A percentile compares a stretch with the other conserved stretches of the same genome.
Conservation (phyloP, 2,888 invertebrate genomes). For the Beris chalybata region DNA sequence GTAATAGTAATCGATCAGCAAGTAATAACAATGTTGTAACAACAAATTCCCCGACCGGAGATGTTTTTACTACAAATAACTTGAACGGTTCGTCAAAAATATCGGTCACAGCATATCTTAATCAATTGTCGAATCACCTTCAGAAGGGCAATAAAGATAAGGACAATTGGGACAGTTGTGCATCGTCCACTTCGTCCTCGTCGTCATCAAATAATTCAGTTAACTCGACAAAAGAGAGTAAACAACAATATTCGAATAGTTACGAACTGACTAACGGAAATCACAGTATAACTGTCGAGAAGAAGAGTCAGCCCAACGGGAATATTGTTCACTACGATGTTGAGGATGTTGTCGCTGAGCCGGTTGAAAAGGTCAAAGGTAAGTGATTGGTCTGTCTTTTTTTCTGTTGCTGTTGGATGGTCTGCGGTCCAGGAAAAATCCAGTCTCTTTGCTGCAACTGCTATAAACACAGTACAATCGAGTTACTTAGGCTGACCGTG, state of each 20-base stretch:
- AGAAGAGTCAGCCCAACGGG: slow-evolving; percentile 47
- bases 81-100: background rate
- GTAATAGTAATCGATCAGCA: slow-evolving; percentile 12
- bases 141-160: slow-evolving; percentile 30
- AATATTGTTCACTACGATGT: slow-evolving; percentile 49
- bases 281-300: slow-evolving; percentile 6
- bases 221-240: slow-evolving; percentile 25
- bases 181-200: slow-evolving; percentile 28
- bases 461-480: no score
- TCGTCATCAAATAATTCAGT: slow-evolving; percentile 32
- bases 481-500: no score
- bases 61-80: background rate
- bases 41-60: background rate
- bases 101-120: slow-evolving; percentile 15
- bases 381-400: slow-evolving; percentile 3
- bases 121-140: slow-evolving; percentile 23
- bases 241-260: slow-evolving; percentile 7
- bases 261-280: slow-evolving; percentile 28
- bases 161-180: slow-evolving; percentile 36
- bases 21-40: slow-evolving; percentile 18
- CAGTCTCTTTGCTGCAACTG: no score
- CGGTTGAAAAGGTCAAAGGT: slow-evolving; percentile 48
- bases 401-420: no score
- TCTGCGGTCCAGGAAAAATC: no score
- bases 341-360: slow-evolving; percentile 49